Conservation (phyloP, 2,797 vertebrate species). For the Aplochiton taeniatus region DNA sequence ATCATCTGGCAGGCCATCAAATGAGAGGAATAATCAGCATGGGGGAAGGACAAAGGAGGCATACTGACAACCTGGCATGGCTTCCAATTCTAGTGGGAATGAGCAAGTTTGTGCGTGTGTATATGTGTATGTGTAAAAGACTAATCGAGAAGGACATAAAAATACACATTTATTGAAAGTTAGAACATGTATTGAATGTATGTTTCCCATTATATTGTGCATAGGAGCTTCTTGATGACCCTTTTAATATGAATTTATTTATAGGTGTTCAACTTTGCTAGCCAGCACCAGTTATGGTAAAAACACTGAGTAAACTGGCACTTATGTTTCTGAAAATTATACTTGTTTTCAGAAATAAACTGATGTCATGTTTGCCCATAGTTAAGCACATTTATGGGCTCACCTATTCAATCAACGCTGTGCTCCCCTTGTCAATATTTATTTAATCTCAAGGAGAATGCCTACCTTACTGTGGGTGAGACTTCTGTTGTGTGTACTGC, state of each 20-base stretch:
- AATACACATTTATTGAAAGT: too few relatives aligned
- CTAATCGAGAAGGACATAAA: background rate
- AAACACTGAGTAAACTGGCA: too few relatives aligned
- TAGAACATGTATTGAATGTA: too few relatives aligned
- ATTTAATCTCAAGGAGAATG: background rate
- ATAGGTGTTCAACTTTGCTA: background rate
- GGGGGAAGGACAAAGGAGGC: background rate
- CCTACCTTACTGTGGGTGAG: background rate
- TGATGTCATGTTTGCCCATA: too few relatives aligned
- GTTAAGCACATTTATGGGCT: too few relatives aligned
- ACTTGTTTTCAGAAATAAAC: too few relatives aligned
- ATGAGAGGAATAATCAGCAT: conserved; percentile 58
- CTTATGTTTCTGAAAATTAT: too few relatives aligned
- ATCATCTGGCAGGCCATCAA: conserved; percentile 72
- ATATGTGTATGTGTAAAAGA: background rate
- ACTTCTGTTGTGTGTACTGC: too few relatives aligned
- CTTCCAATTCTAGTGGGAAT: conserved; percentile 17
- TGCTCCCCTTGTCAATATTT: background rate
- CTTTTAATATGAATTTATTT: background rate
- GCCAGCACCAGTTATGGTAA: background rate
- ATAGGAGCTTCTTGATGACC: background rate
- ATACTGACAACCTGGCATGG: conserved; percentile 24
- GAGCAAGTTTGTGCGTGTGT: background rate
- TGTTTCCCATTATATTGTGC: too few relatives aligned
- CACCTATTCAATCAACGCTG: background rate